phyloP scores from a whole-genome alignment of 1,140 invertebrate species.

The Drosophila teissieri region DNA sequence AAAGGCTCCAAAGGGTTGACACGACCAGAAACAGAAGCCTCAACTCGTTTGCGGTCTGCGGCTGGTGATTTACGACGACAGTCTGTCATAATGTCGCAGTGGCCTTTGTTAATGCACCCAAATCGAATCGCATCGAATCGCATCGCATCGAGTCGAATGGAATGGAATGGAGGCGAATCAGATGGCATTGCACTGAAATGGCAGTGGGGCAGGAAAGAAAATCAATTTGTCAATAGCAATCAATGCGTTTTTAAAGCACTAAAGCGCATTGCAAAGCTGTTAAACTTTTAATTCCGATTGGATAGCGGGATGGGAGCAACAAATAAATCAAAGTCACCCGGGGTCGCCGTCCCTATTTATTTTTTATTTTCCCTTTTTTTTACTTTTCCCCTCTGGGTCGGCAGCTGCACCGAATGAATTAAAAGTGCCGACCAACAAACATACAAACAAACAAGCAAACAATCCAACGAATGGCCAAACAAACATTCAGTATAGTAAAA shows the following conservation, averaged over 20 bases:
- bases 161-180: neutral
- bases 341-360: conserved; percentile 1
- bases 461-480: conserved; percentile 20
- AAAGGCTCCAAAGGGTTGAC: conserved; percentile 15
- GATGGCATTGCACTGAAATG: conserved; percentile 45
- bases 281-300: conserved; percentile 77
- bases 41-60: conserved; percentile 49
- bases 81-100: conserved; percentile 53
- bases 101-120: conserved; percentile 58
- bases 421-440: conserved; percentile 56
- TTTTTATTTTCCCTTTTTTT: neutral
- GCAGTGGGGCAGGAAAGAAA: conserved; percentile 41
- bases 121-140: conserved; percentile 2
- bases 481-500: conserved; percentile 50
- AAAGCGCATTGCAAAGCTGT: conserved; percentile 42
- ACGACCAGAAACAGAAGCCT: conserved; percentile 21
- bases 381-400: conserved; percentile 8
- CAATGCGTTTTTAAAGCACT: conserved; percentile 56
- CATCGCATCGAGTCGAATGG: conserved; percentile 6
- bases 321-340: conserved; percentile 73
- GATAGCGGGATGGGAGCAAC: conserved; percentile 52
- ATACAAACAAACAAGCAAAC: conserved; percentile 29
- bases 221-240: conserved; percentile 73
- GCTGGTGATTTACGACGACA: conserved; percentile 52
- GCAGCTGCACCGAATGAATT: conserved; percentile 70